These are phyloP conservation scores for Parapristionchus giblindavisi DNA, from an alignment of 2,888 invertebrate species.

Conservation along the genomic window DNA sequence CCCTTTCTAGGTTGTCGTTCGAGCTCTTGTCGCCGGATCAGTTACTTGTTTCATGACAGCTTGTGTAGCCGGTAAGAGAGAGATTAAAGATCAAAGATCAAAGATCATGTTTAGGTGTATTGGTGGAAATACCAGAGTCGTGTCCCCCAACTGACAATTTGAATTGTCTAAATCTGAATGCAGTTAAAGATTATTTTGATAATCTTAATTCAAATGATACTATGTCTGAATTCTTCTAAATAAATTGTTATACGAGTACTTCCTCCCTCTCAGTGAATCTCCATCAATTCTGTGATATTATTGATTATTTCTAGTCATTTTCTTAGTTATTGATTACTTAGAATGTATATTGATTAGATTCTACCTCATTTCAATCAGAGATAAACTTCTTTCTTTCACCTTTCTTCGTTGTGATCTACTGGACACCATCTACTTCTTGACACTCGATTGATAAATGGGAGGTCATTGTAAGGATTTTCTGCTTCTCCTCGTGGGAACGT, in stretches of 20 bases:
- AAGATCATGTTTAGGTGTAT: constrained; percentile 15
- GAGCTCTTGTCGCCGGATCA: constrained; percentile 36
- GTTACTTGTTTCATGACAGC: constrained; percentile 39
- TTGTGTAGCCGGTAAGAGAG: constrained; percentile 29
- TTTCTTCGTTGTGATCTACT: constrained; percentile 13
- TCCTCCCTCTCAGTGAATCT: constrained; percentile 2
- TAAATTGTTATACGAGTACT: constrained; percentile 19
- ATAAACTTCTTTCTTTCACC: background rate
- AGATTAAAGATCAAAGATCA: background rate
- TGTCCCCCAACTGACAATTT: constrained; percentile 15
- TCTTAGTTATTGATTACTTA: too few species aligned
- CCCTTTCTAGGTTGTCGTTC: constrained; percentile 26
- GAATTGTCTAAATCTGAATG: constrained; percentile 32
- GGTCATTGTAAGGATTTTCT: constrained; percentile 9
- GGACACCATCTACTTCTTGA: constrained; percentile 12
- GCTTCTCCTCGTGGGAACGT: constrained; percentile 26
- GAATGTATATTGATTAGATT: too few species aligned
- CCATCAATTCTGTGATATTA: background rate
- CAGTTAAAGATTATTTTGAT: constrained; percentile 11
- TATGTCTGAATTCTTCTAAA: constrained; percentile 12
- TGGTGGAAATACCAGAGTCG: constrained; percentile 26
- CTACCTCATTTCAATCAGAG: too few species aligned
- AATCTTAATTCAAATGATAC: constrained; percentile 15
- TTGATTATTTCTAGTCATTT: background rate
- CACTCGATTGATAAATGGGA: constrained; percentile 12